Conservation (phyloP, 2,113 vertebrate genomes). For the Syngnathus floridae region DNA sequence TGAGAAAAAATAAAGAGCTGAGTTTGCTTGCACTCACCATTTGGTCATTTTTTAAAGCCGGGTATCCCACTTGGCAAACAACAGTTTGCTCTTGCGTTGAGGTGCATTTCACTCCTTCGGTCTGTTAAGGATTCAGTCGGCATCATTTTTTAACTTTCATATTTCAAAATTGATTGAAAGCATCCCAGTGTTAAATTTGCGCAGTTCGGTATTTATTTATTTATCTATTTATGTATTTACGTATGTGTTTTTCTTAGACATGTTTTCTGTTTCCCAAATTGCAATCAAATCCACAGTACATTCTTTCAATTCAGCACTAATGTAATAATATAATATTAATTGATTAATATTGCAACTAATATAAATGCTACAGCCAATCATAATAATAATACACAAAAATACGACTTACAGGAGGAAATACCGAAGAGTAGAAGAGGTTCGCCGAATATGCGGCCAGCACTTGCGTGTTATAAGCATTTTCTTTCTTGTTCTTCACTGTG, state of each 20-base stretch:
- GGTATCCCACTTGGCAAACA: constrained; percentile 80
- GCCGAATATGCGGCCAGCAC: constrained; percentile 73
- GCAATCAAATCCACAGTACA: too few relatives aligned
- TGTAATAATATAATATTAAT: neutral
- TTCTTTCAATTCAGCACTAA: too few relatives aligned
- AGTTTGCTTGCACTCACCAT: constrained; percentile 62
- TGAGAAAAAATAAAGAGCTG: neutral
- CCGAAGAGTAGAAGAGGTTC: constrained; percentile 83
- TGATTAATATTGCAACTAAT: too few relatives aligned
- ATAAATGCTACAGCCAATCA: neutral
- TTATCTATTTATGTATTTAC: too few relatives aligned
- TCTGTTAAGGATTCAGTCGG: constrained; percentile 56
- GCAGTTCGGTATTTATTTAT: too few relatives aligned
- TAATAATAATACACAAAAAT: neutral
- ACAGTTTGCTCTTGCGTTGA: constrained; percentile 65
- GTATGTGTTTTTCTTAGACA: too few relatives aligned
- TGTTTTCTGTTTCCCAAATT: too few relatives aligned
- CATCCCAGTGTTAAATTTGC: too few relatives aligned
- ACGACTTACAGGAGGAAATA: constrained; percentile 68
- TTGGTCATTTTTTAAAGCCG: constrained; percentile 72
- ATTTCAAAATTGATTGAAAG: neutral
- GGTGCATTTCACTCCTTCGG: constrained; percentile 78
- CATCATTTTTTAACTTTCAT: neutral
- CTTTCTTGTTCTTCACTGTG: constrained; percentile 75
- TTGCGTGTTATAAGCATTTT: constrained; percentile 84